Base-by-base conservation (phyloP, 2,797 vertebrate species). In the Notamacropus eugenii region DNA sequence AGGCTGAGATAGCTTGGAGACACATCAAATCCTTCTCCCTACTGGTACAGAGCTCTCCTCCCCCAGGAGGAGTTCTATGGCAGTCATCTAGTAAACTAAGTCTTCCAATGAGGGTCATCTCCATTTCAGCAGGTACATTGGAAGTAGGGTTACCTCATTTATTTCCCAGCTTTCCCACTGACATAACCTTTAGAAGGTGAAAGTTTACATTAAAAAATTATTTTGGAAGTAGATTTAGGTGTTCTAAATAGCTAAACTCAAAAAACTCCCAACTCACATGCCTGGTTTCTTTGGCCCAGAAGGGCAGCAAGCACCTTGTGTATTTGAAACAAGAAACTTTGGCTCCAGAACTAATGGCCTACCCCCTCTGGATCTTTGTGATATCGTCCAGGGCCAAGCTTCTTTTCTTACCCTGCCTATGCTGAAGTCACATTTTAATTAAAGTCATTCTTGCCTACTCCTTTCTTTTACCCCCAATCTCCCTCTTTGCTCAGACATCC, bases 161-260 rank as follows among this genome's bases (percentile, higher is more conserved):
- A 56, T 97, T 98, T 98, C 93, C 0, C 93, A 55, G 31, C 31
- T 92, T 52, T 97, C 27, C 16, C 96, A 95, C 74, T 96, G 91
- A 92, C 58, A 96, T 96, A 96, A 96, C 54, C 55, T 97, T 98
- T 97, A 91, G 58, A 96, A 97, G 40, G 92, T 97, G 94, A 97
- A 96, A 97, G 97, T 96, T 96, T 92, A 93, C 96, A 97, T 93
- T 97, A 19, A 40, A 46, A 90, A 92, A 67, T 74, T 93, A 96
- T 91, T 97, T 96, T 95, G 59, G 92, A 96, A 94, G 98, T 97
- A 96, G 50, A 96, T 98, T 98, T 93, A 95, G 62, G 92, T 95
- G 58, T 97, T 96, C 92, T 95, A 91, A 98, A 96, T 95, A 97
- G 92, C 74, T 91, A 27, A 91, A 34, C 59, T 95, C 62, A 67